phyloP scores from a whole-genome alignment of 1,140 invertebrate species.

The Temnothorax longispinosus region DNA sequence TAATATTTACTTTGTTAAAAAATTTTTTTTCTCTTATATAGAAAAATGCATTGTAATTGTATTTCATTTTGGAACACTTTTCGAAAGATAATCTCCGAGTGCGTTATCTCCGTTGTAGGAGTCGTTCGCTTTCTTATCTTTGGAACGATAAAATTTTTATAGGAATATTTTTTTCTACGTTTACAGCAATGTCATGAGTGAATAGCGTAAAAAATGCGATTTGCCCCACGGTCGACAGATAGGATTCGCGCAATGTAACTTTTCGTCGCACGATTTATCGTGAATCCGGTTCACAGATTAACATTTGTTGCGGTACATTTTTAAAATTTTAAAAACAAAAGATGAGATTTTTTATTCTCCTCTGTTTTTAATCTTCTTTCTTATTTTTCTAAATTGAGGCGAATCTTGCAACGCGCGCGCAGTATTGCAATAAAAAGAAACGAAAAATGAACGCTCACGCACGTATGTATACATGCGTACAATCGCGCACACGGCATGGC shows the following conservation, averaged over 20 bases:
- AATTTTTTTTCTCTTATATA: too few species aligned
- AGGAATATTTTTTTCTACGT: conserved; percentile 8
- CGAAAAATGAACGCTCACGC: conserved; percentile 35
- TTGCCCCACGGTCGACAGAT: not conserved
- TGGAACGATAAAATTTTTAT: conserved; percentile 21
- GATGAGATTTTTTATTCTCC: not conserved
- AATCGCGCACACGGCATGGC: conserved; percentile 3
- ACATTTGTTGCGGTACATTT: not conserved
- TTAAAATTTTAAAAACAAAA: too few species aligned
- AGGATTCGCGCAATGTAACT: not conserved
- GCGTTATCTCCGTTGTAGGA: not conserved
- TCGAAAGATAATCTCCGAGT: not conserved
- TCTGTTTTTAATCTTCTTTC: too few species aligned
- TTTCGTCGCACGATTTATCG: conserved; percentile 9
- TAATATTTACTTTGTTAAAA: not conserved
- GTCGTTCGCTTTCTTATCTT: conserved; percentile 9
- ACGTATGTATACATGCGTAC: not conserved
- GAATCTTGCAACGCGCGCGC: not conserved
- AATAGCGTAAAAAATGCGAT: not conserved
- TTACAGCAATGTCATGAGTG: conserved; percentile 14
- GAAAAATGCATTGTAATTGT: too few species aligned
- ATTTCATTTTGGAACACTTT: not conserved
- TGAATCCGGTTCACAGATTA: not conserved
- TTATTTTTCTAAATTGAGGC: not conserved
- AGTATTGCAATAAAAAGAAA: not conserved